Evolutionary conservation across 2,797 vertebrate species (phyloP).

Genomic region (Masticophis lateralis): DNA sequence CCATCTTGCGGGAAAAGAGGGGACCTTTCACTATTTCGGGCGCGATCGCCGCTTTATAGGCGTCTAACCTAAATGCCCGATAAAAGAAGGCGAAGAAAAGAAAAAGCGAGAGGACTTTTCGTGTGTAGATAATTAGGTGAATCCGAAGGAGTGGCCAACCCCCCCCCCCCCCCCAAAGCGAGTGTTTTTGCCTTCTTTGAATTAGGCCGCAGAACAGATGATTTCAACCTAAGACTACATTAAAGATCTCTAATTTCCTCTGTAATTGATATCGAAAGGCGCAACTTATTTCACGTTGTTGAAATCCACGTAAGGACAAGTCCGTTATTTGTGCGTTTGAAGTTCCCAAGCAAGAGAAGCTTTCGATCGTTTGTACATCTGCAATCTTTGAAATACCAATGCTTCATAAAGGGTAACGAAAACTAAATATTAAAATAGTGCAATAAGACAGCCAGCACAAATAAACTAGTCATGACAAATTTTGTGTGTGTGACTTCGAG

Average conservation of each 20-base stretch:
- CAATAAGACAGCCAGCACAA: neutral
- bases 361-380: neutral
- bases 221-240: neutral
- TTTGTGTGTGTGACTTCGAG: neutral
- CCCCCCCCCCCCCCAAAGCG: no score
- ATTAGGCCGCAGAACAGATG: neutral
- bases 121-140: fast-evolving
- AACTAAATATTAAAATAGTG: neutral
- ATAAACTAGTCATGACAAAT: neutral
- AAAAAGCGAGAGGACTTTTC: no score
- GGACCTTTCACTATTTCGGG: neutral
- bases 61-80: fast-evolving
- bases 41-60: fast-evolving
- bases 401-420: neutral
- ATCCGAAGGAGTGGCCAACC: neutral
- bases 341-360: neutral
- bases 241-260: neutral
- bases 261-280: no score
- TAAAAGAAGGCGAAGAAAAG: neutral
- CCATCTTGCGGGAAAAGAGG: slow-evolving; percentile 70
- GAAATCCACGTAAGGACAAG: neutral
- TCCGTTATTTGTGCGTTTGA: neutral
- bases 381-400: neutral
- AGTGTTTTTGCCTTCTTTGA: neutral
- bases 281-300: no score